Percentiles rank a stretch among this genome's conserved stretches.
phyloP scores from a whole-genome alignment of 64 coral and sea anemone genomes.

The Stichodactyla mertensii region DNA sequence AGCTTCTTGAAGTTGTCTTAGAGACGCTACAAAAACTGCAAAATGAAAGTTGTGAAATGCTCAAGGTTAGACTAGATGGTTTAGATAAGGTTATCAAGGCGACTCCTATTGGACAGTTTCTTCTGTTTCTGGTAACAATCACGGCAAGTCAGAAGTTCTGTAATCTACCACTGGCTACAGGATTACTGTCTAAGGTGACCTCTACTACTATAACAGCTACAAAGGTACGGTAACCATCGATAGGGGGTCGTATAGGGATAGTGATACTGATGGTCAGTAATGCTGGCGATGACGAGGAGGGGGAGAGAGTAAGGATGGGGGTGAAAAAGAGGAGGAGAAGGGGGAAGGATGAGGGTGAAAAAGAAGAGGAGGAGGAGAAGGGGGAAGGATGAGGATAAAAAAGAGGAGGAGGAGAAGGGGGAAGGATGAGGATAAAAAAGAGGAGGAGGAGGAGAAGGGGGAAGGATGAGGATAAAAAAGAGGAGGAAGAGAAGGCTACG shows the following conservation, averaged over 20 bases:
- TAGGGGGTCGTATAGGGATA: not conserved
- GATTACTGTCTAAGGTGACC: conserved; percentile 50
- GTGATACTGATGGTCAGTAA: not conserved
- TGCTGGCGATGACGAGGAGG: not conserved
- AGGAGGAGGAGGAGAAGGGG: not conserved
- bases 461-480: not conserved
- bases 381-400: not conserved
- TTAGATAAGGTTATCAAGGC: conserved; percentile 59
- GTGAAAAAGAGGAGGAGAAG: no score
- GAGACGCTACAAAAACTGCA: conserved; percentile 61
- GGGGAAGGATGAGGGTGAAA: not conserved
- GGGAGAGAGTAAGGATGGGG: not conserved
- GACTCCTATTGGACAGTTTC: conserved; percentile 52
- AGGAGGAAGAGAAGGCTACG: not conserved
- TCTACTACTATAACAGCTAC: conserved; percentile 52
- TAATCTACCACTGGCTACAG: conserved; percentile 45
- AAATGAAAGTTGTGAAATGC: conserved; percentile 19
- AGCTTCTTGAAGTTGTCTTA: conserved; percentile 20
- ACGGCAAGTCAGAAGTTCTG: conserved; percentile 54
- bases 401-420: no score
- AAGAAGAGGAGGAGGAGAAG: not conserved
- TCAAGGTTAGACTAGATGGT: conserved; percentile 34
- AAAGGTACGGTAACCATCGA: conserved; percentile 13
- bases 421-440: not conserved
- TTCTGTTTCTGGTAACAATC: conserved; percentile 60